Base-by-base conservation (phyloP, 2,888 invertebrate genomes). In the Lasioglossum villosulum region DNA sequence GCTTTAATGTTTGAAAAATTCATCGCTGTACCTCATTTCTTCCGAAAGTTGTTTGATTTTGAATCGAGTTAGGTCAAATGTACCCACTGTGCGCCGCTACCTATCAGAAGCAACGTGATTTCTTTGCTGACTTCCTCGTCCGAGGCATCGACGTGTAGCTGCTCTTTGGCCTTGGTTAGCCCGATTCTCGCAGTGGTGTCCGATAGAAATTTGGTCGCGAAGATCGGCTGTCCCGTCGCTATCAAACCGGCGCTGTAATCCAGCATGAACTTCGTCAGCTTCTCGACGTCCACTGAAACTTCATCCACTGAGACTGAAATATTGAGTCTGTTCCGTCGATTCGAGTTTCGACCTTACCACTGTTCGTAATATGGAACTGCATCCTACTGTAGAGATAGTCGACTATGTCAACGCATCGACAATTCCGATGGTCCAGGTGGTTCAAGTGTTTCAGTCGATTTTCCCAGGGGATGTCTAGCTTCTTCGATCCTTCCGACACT, bases 191-290 rank as follows among this genome's bases (percentile, higher is more conserved):
- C 86, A 27, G 90, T 88, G 0, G 93, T 92, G 71, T 87, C 83
- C 0, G 86, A 82, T 16, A 95, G 90, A 42, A 93, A 87, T 70
- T 91, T 91, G 14, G 94, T 90, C 0, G 95, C 94, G 66, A 92
- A 93, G 39, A 89, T 86, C 37, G 92, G 91, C 80, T 95, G 95
- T 0, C 90, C 91, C 45, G 93, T 92, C 8, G 90, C 78, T 45
- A 94, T 93, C 39, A 95, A 87, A 23, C 94, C 94, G 4, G 93
- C 90, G 0, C 93, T 92, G 56, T 94, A 95, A 80, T 95, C 93
- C 82, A 95, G 88, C 48, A 93, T 83, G 78, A 94, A 95, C 34
- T 92, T 89, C n/a, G 94, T 86, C 16, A 90, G 83, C 86, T 92
- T 93, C 4, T 87, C 82, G 1, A 19, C 0, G 19, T 90, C 81